Evolutionary conservation across 2,888 invertebrate species (phyloP), one percentile per base, ranked within the genome.

Genomic region (Plutella xylostella): DNA sequence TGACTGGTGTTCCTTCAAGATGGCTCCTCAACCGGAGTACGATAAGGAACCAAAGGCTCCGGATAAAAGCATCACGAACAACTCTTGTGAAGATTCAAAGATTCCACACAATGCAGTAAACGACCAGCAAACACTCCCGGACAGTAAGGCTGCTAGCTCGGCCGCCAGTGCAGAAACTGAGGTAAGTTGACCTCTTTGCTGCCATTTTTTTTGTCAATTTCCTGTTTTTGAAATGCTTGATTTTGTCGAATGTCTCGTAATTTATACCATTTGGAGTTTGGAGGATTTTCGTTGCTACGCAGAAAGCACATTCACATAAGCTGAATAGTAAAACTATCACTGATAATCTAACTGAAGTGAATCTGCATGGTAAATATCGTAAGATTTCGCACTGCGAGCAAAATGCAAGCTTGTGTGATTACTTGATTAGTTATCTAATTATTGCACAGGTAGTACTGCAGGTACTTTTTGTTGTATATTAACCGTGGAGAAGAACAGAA

Each of bases 21-120:
- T 91, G 91, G 90, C 90, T 87, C 90, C 90, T 85, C 89, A 89
- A 78, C 90, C 90, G 79, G 89, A 90, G 78, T 88, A 90, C 84
- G 89, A 89, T 83, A 88, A 87, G 84, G 88, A 90, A 86, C 89
- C 90, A 54, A 90, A 90, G 83, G 89, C 90, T 68, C 90, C 90
- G 61, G 90, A 90, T 79, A 90, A 90, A 88, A 76, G 72, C 75
- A 66, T 65, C 54, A 65, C 72, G 59, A 70, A 62, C 60, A 65
- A 68, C 55, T 61, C 68, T 51, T 68, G 64, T 58, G 79, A 86
- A 57, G 86, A 86, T 64, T 71, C 80, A 46, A 85, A 80, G 68
- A 68, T 74, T 55, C 68, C 77, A 58, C 75, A 74, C 55, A 74
- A 69, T 59, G 60, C 68, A 58, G 59, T 69, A 55, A 70, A 70